Base-by-base conservation (phyloP, 2,113 vertebrate genomes). In the Dromas ardeola region DNA sequence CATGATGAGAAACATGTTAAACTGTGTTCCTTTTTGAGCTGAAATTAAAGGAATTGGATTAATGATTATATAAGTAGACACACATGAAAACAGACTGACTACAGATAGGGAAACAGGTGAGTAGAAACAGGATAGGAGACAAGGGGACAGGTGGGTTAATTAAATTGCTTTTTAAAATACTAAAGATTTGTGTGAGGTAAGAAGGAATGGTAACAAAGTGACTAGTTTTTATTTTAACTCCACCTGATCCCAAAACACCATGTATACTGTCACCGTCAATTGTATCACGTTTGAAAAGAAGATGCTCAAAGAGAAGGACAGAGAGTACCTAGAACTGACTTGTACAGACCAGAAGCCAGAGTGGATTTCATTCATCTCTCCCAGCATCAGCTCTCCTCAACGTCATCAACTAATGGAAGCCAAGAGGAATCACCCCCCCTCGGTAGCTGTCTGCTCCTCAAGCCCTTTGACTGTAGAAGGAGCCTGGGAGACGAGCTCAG, bases 11-110 rank as follows among this genome's bases (percentile, higher is more conserved):
- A 93, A 88, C 87, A 81, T 9, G 90, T 23, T 63, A 78, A 97
- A 88, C 9, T 5, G 71, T 83, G 95, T 13, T 95, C 74, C 36
- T 67, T 82, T 86, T 6, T 10, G 55, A 92, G 93, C 47, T 52
- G 79, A 90, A 97, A 96, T 94, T 88, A 96, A 94, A 96, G 95
- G 93, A 94, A 80, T 45, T 36, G 93, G 86, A 86, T 96, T 93
- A 83, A 95, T 92, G 81, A 55, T 86, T 90, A 34, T 80, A 85
- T 25, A 59, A 62, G 84, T 15, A 95, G 89, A 94, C 91, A 78
- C 43, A 70, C 6, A 26, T 0, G 49, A 81, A 62, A 89, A 38
- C 38, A 81, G 95, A 95, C 81, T 74, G 55, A 16, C 8, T 82
- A 13, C 71, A 81, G 93, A 88, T 71, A 96, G 66, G 58, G 93